Percentiles rank a stretch among this genome's conserved stretches.
These are phyloP conservation scores for Phrynosoma blainvillii DNA, from an alignment of 2,113 vertebrate genomes.

Conservation along the genomic window DNA sequence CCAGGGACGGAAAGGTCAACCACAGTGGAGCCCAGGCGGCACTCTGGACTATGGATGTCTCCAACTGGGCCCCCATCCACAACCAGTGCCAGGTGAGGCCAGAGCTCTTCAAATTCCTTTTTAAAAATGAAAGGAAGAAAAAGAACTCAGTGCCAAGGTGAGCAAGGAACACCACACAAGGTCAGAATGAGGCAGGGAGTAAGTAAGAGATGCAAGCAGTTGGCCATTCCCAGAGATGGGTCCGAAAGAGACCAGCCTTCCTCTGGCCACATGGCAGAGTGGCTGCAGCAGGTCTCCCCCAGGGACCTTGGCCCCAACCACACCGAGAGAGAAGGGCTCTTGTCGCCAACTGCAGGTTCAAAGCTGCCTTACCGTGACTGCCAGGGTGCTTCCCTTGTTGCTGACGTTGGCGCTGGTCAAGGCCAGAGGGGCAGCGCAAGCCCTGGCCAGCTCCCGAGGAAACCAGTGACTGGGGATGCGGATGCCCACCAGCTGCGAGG, in stretches of 20 bases:
- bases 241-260: not conserved
- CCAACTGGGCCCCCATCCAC: conserved; percentile 90
- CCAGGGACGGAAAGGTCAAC: conserved; percentile 87
- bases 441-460: conserved; percentile 83
- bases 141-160: not conserved
- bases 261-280: not conserved
- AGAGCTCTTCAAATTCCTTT: conserved; percentile 93
- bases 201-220: not conserved
- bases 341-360: no score
- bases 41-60: conserved; percentile 79
- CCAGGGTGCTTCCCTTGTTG: conserved; percentile 85
- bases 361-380: conserved; percentile 75
- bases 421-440: conserved; percentile 87
- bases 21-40: conserved; percentile 92
- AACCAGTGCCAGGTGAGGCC: conserved; percentile 88
- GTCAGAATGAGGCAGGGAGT: no score
- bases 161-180: not conserved
- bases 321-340: no score
- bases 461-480: conserved; percentile 91
- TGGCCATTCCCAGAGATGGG: not conserved
- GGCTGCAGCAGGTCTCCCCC: not conserved
- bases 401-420: conserved; percentile 95
- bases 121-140: not conserved
- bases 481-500: conserved; percentile 88
- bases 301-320: no score